These are phyloP conservation scores for Hucho hucho DNA, from an alignment of 2,113 vertebrate species.

Conservation along the genomic window DNA sequence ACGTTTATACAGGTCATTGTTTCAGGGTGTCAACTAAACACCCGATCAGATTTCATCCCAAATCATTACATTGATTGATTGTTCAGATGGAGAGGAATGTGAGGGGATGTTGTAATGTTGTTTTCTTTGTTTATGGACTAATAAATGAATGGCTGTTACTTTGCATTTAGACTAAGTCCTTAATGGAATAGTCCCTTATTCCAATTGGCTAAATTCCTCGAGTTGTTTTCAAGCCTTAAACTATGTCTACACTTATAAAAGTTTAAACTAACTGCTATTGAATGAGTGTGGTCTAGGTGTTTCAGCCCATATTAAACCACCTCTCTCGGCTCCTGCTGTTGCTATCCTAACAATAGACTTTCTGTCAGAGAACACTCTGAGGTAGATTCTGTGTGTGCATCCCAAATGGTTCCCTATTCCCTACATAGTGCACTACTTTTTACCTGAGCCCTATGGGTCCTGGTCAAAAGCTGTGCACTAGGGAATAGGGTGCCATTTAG, in stretches of 20 bases:
- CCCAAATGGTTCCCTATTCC: too few relatives aligned
- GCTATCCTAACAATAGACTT: slow-evolving; percentile 38
- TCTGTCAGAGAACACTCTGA: slow-evolving; percentile 36
- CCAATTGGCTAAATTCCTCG: not conserved
- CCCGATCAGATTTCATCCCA: slow-evolving; percentile 13
- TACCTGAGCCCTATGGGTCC: too few relatives aligned
- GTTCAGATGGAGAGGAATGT: not conserved
- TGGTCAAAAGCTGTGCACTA: too few relatives aligned
- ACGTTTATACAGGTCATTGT: not conserved
- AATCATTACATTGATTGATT: not conserved
- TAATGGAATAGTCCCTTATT: not conserved
- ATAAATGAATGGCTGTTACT: not conserved
- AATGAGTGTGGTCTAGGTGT: slow-evolving; percentile 15
- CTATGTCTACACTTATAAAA: not conserved
- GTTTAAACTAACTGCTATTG: slow-evolving; percentile 1
- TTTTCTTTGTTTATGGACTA: not conserved
- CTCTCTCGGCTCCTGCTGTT: not conserved
- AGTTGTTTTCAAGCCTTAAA: slow-evolving; percentile 17
- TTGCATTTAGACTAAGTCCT: not conserved
- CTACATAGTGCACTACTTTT: too few relatives aligned
- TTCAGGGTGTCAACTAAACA: not conserved
- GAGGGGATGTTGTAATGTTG: not conserved
- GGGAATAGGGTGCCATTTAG: too few relatives aligned
- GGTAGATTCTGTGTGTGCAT: not conserved
- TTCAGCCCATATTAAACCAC: slow-evolving; percentile 20